Conservation (phyloP, 2,888 invertebrate species). For the Drosophila robusta region DNA sequence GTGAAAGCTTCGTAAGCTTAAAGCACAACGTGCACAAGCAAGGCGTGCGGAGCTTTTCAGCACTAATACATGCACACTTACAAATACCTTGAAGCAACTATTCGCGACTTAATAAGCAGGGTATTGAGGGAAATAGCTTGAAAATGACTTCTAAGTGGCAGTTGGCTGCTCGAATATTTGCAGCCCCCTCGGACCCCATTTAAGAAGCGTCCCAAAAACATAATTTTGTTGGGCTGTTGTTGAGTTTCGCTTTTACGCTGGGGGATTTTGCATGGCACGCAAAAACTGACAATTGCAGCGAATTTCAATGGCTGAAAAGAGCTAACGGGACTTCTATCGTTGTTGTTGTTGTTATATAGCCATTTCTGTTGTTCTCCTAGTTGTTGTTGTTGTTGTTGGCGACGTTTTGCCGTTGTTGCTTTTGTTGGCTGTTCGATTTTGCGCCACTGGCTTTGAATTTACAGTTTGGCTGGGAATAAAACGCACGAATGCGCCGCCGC, state of each 20-base stretch:
- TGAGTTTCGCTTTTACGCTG: slow-evolving; percentile 43
- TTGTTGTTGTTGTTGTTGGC: slow-evolving; percentile 6
- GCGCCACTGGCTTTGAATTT: slow-evolving; percentile 78
- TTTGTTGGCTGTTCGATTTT: slow-evolving; percentile 63
- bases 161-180: slow-evolving; percentile 16
- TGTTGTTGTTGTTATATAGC: neutral
- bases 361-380: neutral
- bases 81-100: slow-evolving; percentile 1
- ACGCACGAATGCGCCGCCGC: slow-evolving; percentile 71
- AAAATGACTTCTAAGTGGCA: slow-evolving; percentile 10
- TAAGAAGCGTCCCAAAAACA: slow-evolving; percentile 37
- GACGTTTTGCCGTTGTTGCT: slow-evolving; percentile 9
- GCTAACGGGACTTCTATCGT: slow-evolving; percentile 19
- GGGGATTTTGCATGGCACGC: slow-evolving; percentile 54
- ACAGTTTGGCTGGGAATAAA: slow-evolving; percentile 77
- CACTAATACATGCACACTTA: slow-evolving; percentile 9
- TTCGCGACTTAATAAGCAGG: neutral
- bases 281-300: slow-evolving; percentile 73
- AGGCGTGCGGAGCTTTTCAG: slow-evolving; percentile 2
- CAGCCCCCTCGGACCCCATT: slow-evolving; percentile 18
- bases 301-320: slow-evolving; percentile 69
- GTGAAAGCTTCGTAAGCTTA: slow-evolving; percentile 22
- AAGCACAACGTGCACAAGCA: neutral
- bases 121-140: slow-evolving; percentile 2
- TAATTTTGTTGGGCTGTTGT: slow-evolving; percentile 64